These are phyloP conservation scores for Drosophila suzukii DNA, from an alignment of 1,140 invertebrate species.

Conservation along the genomic window DNA sequence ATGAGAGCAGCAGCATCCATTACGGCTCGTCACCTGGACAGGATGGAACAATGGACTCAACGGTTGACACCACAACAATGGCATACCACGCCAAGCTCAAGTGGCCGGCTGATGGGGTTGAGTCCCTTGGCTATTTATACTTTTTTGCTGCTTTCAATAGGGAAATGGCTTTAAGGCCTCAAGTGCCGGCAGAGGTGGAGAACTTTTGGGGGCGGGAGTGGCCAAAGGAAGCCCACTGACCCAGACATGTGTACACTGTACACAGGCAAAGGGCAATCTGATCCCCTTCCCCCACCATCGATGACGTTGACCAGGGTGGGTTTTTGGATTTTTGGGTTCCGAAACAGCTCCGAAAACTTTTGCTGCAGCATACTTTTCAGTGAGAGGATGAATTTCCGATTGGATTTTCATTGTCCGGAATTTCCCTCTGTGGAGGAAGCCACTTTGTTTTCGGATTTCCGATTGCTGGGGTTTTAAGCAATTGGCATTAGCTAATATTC, in stretches of 20 bases:
- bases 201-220: slow-evolving; percentile 2
- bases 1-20: slow-evolving; percentile 52
- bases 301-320: slow-evolving; percentile 17
- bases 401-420: slow-evolving; percentile 1
- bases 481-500: not conserved
- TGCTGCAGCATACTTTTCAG: slow-evolving; percentile 12
- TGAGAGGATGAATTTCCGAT: not conserved
- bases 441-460: not conserved
- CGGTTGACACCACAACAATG: slow-evolving; percentile 74
- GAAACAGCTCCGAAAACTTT: slow-evolving; percentile 15
- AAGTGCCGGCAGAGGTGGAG: slow-evolving; percentile 45
- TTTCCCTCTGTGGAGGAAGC: not conserved
- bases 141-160: slow-evolving; percentile 7
- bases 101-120: slow-evolving; percentile 29
- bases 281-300: not conserved
- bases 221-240: slow-evolving; percentile 67
- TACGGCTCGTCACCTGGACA: slow-evolving; percentile 74
- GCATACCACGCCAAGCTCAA: slow-evolving; percentile 14
- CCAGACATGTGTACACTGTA: slow-evolving; percentile 60
- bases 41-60: slow-evolving; percentile 60
- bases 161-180: slow-evolving; percentile 55
- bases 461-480: not conserved
- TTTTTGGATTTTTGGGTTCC: slow-evolving; percentile 4
- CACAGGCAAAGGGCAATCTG: slow-evolving; percentile 28
- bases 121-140: slow-evolving; percentile 62